Percentiles rank a stretch among this genome's conserved stretches.
phyloP scores from a whole-genome alignment of 2,797 vertebrate species.

The Phalloptychus januarius region DNA sequence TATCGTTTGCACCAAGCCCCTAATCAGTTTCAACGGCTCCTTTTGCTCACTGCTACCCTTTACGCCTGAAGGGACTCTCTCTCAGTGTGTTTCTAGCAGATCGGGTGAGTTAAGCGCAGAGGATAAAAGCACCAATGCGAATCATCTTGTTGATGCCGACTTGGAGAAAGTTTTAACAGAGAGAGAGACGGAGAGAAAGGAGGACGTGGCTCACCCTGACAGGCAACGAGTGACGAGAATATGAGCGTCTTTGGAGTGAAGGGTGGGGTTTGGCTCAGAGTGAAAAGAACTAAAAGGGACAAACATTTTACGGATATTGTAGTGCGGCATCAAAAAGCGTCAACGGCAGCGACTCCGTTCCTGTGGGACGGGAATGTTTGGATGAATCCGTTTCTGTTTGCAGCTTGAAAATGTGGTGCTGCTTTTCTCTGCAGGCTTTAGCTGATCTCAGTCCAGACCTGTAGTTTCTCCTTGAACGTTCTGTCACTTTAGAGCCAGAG shows the following conservation, averaged over 20 bases:
- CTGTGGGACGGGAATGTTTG: background rate
- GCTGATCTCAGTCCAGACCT: background rate
- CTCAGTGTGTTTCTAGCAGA: constrained; percentile 45
- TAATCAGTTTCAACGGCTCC: constrained; percentile 73
- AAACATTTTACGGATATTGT: background rate
- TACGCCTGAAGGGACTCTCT: constrained; percentile 41
- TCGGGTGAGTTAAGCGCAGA: constrained; percentile 50
- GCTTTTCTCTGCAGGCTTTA: background rate
- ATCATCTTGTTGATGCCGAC: constrained; percentile 57
- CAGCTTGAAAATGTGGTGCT: background rate
- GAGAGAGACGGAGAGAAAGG: constrained; percentile 17
- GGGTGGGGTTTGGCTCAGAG: background rate
- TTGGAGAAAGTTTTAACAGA: constrained; percentile 36
- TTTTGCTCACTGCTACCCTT: constrained; percentile 53
- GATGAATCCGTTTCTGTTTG: background rate
- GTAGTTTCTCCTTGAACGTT: background rate
- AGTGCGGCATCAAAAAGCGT: background rate
- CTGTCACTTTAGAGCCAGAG: background rate
- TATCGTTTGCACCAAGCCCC: constrained; percentile 68
- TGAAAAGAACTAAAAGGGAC: background rate
- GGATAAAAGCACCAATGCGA: constrained; percentile 60
- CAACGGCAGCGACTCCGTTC: background rate
- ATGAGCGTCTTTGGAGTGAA: constrained; percentile 13
- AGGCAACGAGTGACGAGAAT: constrained; percentile 11
- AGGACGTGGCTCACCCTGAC: constrained; percentile 21